Base-by-base conservation (phyloP, 2,113 vertebrate species). In the Blennius ocellaris region DNA sequence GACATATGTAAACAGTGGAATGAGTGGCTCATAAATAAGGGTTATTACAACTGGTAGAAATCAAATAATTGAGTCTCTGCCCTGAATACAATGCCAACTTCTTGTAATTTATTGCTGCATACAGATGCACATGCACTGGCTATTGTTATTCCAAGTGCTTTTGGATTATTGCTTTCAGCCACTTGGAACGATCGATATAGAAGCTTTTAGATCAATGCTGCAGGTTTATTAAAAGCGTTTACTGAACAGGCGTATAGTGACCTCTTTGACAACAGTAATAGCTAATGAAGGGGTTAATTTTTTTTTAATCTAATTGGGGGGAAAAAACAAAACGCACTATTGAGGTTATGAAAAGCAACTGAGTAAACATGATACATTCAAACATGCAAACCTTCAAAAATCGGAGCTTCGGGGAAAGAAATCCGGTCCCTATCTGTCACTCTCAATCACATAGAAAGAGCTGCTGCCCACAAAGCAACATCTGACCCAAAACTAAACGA, bases 401-500 rank as follows among this genome's bases (percentile, higher is more conserved):
- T 39, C 40, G 43, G n/a, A 5, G 17, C 40, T 49, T 39, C 1
- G 10, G 39, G 38, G 21, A 57, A 53, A 48, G 9, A 47, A 60
- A 55, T 50, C 45, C 5, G 47, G 44, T 50, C 39, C 16, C 30
- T 41, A 38, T 62, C 44, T 48, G 51, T 58, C 63, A 44, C 30
- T 45, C 6, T 21, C 15, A 40, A 62, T 50, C 10, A 8, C 2
- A 53, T 7, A 62, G 9, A 60, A 15, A 69, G 44, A 55, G 39
- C 8, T 36, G 17, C 40, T 61, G 15, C 15, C 43, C 30, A 48
- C 37, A 53, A 73, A 68, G 57, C 71, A 64, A 76, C 60, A 82
- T 76, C 57, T 82, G 61, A 89, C 43, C 61, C 62, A 63, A 83
- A 78, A 73, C 61, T 76, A 80, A 76, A 84, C 67, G 58, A 85